phyloP scores from a whole-genome alignment of 1,140 invertebrate genomes.

The Temnothorax nylanderi region DNA sequence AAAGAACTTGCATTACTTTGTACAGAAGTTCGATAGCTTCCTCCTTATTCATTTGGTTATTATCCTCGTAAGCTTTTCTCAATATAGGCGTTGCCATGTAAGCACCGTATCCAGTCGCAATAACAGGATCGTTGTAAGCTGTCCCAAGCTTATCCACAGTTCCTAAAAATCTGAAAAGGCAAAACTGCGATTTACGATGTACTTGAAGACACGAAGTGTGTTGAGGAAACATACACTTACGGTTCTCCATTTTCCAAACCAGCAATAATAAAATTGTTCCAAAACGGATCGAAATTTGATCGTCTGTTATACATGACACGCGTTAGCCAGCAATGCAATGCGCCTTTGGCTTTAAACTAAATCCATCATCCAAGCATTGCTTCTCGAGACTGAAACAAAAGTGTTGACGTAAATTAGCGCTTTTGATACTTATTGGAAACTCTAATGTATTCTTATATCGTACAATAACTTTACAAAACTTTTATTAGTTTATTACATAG shows the following conservation, averaged over 20 bases:
- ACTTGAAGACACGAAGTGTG: constrained; percentile 4
- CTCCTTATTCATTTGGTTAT: constrained; percentile 86
- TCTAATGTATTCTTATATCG: neutral
- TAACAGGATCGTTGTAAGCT: constrained; percentile 93
- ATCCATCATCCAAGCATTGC: constrained; percentile 95
- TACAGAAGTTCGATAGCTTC: constrained; percentile 91
- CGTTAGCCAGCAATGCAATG: constrained; percentile 97
- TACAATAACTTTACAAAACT: neutral
- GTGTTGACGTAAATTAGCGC: constrained; percentile 51
- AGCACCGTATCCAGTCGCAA: constrained; percentile 95
- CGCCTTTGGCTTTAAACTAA: constrained; percentile 94
- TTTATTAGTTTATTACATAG: neutral
- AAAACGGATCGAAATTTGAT: constrained; percentile 97
- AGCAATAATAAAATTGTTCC: constrained; percentile 96
- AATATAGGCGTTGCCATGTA: constrained; percentile 95
- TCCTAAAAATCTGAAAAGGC: constrained; percentile 89
- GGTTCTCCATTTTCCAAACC: constrained; percentile 91
- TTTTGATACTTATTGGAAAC: neutral
- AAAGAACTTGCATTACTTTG: constrained; percentile 95
- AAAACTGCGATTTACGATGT: neutral
- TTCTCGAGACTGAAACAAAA: constrained; percentile 92
- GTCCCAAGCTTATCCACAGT: constrained; percentile 97
- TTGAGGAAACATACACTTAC: constrained; percentile 82
- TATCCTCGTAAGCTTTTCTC: constrained; percentile 91
- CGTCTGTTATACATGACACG: constrained; percentile 96